Evolutionary conservation across 1,140 invertebrate species (phyloP).

Genomic region (Philaenus spumarius): DNA sequence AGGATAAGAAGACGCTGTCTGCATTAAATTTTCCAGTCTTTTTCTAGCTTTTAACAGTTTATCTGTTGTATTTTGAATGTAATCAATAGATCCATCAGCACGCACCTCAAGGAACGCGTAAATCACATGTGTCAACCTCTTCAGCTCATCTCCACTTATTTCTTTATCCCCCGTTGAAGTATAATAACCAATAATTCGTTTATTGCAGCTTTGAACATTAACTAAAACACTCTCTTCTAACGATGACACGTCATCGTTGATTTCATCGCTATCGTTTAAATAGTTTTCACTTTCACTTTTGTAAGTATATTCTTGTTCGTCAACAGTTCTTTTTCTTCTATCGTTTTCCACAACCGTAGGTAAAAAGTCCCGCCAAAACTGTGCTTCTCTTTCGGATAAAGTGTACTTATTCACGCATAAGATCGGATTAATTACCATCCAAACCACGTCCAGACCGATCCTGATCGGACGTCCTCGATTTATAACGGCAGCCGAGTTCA

Average conservation of each 20-base stretch:
- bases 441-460: background rate
- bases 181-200: slow-evolving; percentile 25
- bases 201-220: slow-evolving; percentile 4
- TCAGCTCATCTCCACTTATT: slow-evolving; percentile 2
- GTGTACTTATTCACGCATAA: background rate
- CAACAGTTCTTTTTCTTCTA: background rate
- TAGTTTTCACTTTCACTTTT: background rate
- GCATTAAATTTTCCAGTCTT: slow-evolving; percentile 2
- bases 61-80: background rate
- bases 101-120: slow-evolving; percentile 25
- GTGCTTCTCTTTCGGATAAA: background rate
- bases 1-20: background rate
- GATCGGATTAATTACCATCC: background rate
- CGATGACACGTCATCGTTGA: background rate
- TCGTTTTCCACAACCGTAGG: background rate
- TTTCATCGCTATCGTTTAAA: background rate
- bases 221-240: background rate
- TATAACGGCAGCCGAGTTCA: background rate
- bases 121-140: slow-evolving; percentile 23
- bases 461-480: background rate
- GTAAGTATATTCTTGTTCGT: too few relatives aligned
- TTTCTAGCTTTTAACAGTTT: slow-evolving; percentile 3
- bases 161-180: slow-evolving; percentile 19
- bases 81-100: slow-evolving; percentile 9
- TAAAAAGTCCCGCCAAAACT: background rate